phyloP scores from a whole-genome alignment of 2,888 invertebrate genomes.

The Morpho achilles region DNA sequence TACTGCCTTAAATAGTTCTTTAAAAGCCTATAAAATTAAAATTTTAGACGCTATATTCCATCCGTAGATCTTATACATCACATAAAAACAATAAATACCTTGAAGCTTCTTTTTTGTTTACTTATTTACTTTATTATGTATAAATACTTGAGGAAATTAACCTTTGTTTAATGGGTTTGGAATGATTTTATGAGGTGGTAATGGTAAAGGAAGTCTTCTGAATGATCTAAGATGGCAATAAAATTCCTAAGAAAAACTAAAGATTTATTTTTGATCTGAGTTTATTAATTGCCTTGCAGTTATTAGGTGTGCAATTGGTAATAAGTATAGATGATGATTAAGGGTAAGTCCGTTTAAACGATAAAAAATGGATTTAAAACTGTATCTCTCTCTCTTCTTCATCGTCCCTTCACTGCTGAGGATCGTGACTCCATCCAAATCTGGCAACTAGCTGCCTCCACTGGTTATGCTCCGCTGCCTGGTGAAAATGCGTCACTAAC shows the following conservation, averaged over 20 bases:
- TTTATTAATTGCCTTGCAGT: too few relatives aligned
- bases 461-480: too few relatives aligned
- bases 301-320: too few relatives aligned
- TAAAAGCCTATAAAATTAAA: slow-evolving; percentile 1
- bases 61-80: background rate
- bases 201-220: background rate
- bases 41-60: slow-evolving; percentile 1
- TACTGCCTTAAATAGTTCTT: too few relatives aligned
- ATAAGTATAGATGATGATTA: background rate
- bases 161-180: background rate
- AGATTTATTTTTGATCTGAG: too few relatives aligned
- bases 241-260: background rate
- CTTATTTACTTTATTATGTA: background rate
- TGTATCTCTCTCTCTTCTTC: too few relatives aligned
- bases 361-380: too few relatives aligned
- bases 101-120: background rate
- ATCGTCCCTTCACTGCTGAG: too few relatives aligned
- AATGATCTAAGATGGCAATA: background rate
- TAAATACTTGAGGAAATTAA: background rate
- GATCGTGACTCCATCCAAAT: too few relatives aligned
- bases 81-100: background rate
- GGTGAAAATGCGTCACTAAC: too few relatives aligned
- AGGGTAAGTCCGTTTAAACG: background rate
- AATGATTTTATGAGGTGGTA: background rate
- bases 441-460: too few relatives aligned